Evolutionary conservation across 2,113 vertebrate species (phyloP).

Genomic region (Callospermophilus lateralis): DNA sequence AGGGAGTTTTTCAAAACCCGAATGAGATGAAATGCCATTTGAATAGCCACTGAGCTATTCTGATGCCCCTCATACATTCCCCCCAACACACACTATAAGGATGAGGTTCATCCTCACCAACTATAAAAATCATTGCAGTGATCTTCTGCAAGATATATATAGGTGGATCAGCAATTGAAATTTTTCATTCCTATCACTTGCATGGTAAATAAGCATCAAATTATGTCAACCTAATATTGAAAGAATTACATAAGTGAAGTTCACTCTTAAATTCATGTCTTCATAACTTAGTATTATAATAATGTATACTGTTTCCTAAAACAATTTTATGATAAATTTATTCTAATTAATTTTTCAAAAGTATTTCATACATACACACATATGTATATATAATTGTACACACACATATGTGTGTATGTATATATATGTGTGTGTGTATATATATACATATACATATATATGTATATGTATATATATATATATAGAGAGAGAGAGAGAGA

Average conservation of each 20-base stretch:
- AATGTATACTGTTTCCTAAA: constrained; percentile 21
- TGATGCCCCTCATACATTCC: fast-evolving
- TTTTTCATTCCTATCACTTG: neutral
- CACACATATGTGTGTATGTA: too few relatives aligned
- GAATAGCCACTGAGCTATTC: neutral
- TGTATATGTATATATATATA: too few relatives aligned
- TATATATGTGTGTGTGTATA: too few relatives aligned
- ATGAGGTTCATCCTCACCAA: neutral
- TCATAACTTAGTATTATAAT: neutral
- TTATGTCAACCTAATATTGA: constrained; percentile 26
- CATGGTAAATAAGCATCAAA: constrained; percentile 50
- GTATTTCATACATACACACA: neutral
- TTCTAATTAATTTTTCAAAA: constrained; percentile 49
- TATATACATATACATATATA: too few relatives aligned
- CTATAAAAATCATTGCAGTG: neutral
- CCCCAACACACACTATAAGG: fast-evolving
- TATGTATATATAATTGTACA: too few relatives aligned
- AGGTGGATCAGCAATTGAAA: neutral
- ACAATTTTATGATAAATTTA: constrained; percentile 33
- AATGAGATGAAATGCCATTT: neutral
- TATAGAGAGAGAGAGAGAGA: too few relatives aligned
- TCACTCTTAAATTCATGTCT: neutral
- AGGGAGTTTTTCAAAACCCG: neutral
- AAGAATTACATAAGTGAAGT: neutral
- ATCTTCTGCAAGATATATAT: neutral